These are phyloP conservation scores for Ruditapes philippinarum DNA, from an alignment of 1,140 invertebrate species.

Conservation along the genomic window DNA sequence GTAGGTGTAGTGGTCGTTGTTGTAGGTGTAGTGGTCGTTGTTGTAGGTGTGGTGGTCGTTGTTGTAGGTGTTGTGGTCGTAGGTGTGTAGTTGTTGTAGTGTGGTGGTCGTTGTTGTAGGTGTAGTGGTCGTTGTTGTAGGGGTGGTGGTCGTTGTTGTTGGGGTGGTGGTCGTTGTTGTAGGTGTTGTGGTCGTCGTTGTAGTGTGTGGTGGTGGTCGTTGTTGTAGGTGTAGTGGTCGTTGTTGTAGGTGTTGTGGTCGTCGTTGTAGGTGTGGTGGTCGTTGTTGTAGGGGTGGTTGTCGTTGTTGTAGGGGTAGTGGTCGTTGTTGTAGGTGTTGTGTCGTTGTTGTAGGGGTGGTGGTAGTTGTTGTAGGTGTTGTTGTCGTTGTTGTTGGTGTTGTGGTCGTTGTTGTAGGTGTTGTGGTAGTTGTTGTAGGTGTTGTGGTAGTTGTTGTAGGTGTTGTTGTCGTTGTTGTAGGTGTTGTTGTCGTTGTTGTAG, in stretches of 20 bases:
- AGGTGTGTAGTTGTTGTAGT: slow-evolving; percentile 13
- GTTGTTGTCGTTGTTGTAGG: slow-evolving; percentile 11
- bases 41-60: not conserved
- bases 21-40: not conserved
- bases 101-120: not conserved
- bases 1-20: not conserved
- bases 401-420: slow-evolving; percentile 9
- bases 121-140: slow-evolving; percentile 13
- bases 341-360: not conserved
- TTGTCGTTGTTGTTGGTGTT: not conserved
- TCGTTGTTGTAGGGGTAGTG: not conserved
- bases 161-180: not conserved
- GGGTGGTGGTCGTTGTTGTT: not conserved
- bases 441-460: not conserved
- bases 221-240: not conserved
- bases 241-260: not conserved
- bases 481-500: not conserved
- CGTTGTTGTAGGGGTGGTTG: not conserved
- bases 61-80: not conserved
- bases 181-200: not conserved
- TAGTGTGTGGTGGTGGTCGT: not conserved
- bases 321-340: not conserved
- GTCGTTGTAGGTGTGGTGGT: not conserved
- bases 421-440: not conserved
- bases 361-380: not conserved